A percentile compares a stretch with the other conserved stretches of the same genome.
These are phyloP conservation scores for Microtus montanus DNA, from an alignment of 2,113 vertebrate genomes.

Conservation along the genomic window DNA sequence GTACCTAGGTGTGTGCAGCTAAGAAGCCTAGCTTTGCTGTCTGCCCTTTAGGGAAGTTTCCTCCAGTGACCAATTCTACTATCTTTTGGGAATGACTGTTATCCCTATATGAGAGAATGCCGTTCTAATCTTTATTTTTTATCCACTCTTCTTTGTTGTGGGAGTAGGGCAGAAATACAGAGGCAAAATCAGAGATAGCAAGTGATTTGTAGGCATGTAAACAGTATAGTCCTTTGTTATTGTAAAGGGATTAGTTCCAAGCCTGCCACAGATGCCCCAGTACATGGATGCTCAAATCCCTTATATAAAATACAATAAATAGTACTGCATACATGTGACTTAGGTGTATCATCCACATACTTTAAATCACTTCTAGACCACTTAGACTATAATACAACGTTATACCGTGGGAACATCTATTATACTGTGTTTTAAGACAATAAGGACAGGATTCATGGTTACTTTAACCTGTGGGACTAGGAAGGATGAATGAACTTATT, in stretches of 20 bases:
- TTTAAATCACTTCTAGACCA: neutral
- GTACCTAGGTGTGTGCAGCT: neutral
- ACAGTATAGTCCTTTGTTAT: neutral
- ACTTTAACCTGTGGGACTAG: neutral
- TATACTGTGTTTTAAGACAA: neutral
- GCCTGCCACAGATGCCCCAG: neutral
- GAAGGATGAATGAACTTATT: neutral
- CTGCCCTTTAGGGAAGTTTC: neutral
- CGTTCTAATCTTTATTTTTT: neutral
- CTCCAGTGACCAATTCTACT: neutral
- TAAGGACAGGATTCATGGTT: neutral
- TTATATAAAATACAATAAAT: neutral
- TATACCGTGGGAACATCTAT: neutral
- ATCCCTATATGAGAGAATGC: neutral
- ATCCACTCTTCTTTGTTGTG: neutral
- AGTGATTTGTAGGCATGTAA: neutral
- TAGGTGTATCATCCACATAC: too few relatives aligned
- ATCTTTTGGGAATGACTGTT: conserved; percentile 12
- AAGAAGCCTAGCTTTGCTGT: neutral
- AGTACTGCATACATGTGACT: too few relatives aligned
- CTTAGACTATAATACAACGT: neutral
- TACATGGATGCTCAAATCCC: neutral
- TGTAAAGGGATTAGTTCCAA: neutral
- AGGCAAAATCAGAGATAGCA: neutral
- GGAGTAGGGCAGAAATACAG: neutral